Evolutionary conservation across 2,888 invertebrate genomes (phyloP), one percentile per base, ranked within the genome.

Genomic region (Caenorhabditis afra): DNA sequence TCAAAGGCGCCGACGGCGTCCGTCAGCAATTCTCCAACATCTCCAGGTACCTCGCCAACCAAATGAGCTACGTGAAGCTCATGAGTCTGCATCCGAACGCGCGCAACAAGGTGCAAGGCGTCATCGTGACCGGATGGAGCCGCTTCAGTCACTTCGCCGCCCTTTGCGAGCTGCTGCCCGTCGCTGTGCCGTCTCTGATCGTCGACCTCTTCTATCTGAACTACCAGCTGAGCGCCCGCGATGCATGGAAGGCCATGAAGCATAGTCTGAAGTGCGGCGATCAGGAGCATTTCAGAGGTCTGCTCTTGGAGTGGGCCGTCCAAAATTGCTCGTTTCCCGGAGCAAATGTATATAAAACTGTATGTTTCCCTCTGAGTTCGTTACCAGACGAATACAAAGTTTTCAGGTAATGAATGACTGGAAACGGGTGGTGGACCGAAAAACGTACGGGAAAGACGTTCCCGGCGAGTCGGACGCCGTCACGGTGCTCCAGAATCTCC

Each of bases 1-100:
- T 94, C 88, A 96, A 95, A 92, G 96, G 95, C 0, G 95, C 95
- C 0, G 94, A 94, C 76, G 94, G 95, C 0, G 93, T 94, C 66
- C 93, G 93, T 85, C 93, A 94, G 91, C 93, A 93, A 76, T 89
- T 94, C 66, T 94, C 95, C 0, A 92, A 94, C 12, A 93, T 93
- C 62, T 91, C 92, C 23, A 92, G 93, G 62, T 94, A 95, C 87
- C 91, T 94, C 62, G 92, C 92, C 61, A 95, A 95, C 89, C 93
- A 95, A 89, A 92, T 93, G 53, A 92, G 93, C 8, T 95, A 95
- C 94, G 90, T 95, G 88, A 73, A 82, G n/a, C 81, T 90, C 12
- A 75, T 79, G 74, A 74, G 70, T 39, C 14, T 59, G 1, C 66
- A 79, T 47, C 53, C 37, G 22, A 66, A 70, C 5, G 68, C 66